Conservation (phyloP, 2,113 vertebrate genomes). For the Sprattus sprattus region DNA sequence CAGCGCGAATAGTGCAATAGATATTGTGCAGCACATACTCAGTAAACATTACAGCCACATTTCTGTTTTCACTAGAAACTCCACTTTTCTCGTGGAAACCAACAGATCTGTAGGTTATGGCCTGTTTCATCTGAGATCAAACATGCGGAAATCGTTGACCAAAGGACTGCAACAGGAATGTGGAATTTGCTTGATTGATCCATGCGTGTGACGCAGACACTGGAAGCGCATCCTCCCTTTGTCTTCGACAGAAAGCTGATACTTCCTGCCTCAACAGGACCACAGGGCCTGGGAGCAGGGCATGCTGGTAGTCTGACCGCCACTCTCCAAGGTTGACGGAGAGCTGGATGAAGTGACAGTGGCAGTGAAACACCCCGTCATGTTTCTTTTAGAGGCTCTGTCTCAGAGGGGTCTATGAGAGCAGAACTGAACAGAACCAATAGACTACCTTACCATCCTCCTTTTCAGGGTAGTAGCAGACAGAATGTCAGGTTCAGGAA, state of each 20-base stretch:
- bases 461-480: background rate
- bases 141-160: conserved; percentile 8
- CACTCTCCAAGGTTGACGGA: background rate
- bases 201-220: background rate
- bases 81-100: background rate
- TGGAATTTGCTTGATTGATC: background rate
- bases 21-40: too few species aligned
- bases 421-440: background rate
- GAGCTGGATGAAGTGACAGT: background rate
- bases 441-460: background rate
- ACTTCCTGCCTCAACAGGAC: background rate
- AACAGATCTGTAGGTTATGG: background rate
- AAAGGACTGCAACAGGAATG: background rate
- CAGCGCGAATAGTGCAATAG: too few species aligned
- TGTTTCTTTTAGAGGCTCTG: background rate
- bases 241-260: background rate
- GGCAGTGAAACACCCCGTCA: background rate
- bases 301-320: background rate
- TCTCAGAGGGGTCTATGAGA: background rate
- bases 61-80: background rate
- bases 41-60: background rate
- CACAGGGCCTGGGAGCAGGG: background rate
- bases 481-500: background rate
- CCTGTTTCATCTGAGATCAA: background rate
- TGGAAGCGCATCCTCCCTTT: background rate